Evolutionary conservation across 2,888 invertebrate genomes (phyloP), one percentile per base, ranked within the genome.

Genomic region (Dysmachus trigonus): DNA sequence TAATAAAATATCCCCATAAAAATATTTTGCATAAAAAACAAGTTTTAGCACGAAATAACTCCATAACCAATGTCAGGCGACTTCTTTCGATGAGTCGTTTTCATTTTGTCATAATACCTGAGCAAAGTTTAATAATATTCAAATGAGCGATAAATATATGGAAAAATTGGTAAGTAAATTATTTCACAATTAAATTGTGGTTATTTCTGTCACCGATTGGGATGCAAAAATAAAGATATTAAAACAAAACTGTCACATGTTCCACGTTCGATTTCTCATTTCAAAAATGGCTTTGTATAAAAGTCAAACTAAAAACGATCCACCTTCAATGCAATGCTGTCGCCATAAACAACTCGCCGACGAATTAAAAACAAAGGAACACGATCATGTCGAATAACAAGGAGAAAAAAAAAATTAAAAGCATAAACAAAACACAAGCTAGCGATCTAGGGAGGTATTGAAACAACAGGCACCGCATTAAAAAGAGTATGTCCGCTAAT

Each of bases 401-500:
- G 27, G 10, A n/a, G 27, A 62, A 62, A 62, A 22, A 62, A 18
- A 62, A 2, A 2, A 62, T 62, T 62, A 62, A 62, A 22, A 8
- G 27, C 27, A 62, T 62, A 62, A 62, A 62, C 62, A 62, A 62
- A 62, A 18, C 62, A 62, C 62, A 27, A 27, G 18, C 53, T 22
- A 53, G 27, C 62, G 18, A 6, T 62, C 18, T 27, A 62, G 8
- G 62, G 62, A 62, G 62, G 62, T 41, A 41, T 41, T 41, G 3
- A 41, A 27, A 27, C 62, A 22, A 27, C 22, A 10, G 22, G 22
- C 62, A 22, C 62, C 10, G 22, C 10, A 27, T 62, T 7, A 18
- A 62, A 62, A 53, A 62, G 22, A 62, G 51, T 27, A 47, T 77
- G 27, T 77, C 47, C 30, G 77, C 77, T 77, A 77, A 77, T 77